A percentile compares a stretch with the other conserved stretches of the same genome.
These are phyloP conservation scores for Mythimna pallens DNA, from an alignment of 2,888 invertebrate genomes.

Conservation along the genomic window DNA sequence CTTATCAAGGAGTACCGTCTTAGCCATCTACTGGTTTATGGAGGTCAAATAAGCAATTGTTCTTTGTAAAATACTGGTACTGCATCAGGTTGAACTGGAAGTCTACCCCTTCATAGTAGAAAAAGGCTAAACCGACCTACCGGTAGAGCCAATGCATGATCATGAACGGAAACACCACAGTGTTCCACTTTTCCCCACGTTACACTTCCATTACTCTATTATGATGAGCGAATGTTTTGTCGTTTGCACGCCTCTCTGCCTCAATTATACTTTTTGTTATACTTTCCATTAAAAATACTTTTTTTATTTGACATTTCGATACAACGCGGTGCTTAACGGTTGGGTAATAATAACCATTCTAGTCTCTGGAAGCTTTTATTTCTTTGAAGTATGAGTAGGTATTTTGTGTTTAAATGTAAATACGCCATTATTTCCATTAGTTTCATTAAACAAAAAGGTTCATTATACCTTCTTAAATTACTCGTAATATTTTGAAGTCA, in stretches of 20 bases:
- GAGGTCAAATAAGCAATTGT: too few species aligned
- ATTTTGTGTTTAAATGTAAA: slow-evolving; percentile 3
- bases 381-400: not conserved
- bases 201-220: slow-evolving; percentile 82
- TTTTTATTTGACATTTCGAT: slow-evolving; percentile 46
- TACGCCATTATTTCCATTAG: not conserved
- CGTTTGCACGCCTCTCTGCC: slow-evolving; percentile 71
- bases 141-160: slow-evolving; percentile 32
- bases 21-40: too few species aligned
- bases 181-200: slow-evolving; percentile 77
- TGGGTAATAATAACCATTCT: slow-evolving; percentile 13
- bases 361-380: slow-evolving; percentile 1
- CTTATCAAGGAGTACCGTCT: too few species aligned
- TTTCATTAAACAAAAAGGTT: not conserved
- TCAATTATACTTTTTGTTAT: slow-evolving; percentile 67
- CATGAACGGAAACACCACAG: slow-evolving; percentile 53
- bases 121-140: not conserved
- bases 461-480: too few species aligned
- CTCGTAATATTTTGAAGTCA: not conserved
- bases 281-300: slow-evolving; percentile 51
- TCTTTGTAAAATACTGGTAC: too few species aligned
- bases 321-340: slow-evolving; percentile 32
- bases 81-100: too few species aligned
- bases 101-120: too few species aligned
- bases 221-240: slow-evolving; percentile 80